phyloP scores from a whole-genome alignment of 2,113 vertebrate genomes.

The Crotalus viridis region DNA sequence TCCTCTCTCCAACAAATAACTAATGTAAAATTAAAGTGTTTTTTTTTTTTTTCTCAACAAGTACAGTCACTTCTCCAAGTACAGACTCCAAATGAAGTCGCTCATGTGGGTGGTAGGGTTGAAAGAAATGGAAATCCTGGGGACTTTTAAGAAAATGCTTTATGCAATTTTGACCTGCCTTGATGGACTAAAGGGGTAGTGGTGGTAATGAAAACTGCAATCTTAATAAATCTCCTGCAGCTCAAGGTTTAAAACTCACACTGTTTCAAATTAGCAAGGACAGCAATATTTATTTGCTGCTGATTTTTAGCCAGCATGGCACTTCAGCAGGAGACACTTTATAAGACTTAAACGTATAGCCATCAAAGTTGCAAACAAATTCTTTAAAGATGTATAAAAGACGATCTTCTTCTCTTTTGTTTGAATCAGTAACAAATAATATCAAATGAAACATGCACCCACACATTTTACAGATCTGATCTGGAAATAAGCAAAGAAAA shows the following conservation, averaged over 20 bases:
- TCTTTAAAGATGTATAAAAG: constrained; percentile 32
- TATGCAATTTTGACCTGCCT: constrained; percentile 61
- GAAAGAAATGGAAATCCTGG: constrained; percentile 54
- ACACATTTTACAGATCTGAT: constrained; percentile 19
- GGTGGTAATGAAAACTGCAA: constrained; percentile 68
- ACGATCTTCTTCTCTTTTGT: neutral
- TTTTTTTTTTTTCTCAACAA: neutral
- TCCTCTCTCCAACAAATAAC: constrained; percentile 17
- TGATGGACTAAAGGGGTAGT: constrained; percentile 63
- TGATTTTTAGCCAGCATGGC: constrained; percentile 68
- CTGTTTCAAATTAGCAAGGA: constrained; percentile 79
- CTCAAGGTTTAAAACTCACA: constrained; percentile 72
- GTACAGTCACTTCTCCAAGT: constrained; percentile 39
- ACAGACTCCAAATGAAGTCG: constrained; percentile 8
- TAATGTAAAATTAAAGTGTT: constrained; percentile 27
- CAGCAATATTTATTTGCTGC: constrained; percentile 76
- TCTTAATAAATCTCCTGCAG: constrained; percentile 76
- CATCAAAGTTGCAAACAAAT: constrained; percentile 56
- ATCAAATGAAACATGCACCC: neutral
- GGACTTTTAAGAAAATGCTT: constrained; percentile 38
- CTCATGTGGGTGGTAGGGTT: constrained; percentile 17
- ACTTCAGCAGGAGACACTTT: constrained; percentile 71
- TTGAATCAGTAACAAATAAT: constrained; percentile 15
- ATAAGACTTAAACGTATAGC: constrained; percentile 67
- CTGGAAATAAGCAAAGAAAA: neutral